phyloP scores from a whole-genome alignment of 1,140 invertebrate genomes.

The Medauroidea extradentata region DNA sequence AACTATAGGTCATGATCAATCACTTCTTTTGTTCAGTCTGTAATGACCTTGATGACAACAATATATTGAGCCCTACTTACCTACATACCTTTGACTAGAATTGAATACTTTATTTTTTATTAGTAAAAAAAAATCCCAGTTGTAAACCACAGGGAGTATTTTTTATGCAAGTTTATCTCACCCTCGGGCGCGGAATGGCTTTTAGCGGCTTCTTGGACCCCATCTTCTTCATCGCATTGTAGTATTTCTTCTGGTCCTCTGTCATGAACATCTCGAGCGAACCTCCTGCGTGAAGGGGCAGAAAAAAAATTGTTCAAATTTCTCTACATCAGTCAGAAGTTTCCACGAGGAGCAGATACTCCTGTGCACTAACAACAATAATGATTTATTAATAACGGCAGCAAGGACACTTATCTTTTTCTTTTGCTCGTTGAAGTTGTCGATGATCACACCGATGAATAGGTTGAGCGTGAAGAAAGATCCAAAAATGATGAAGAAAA shows the following conservation, averaged over 20 bases:
- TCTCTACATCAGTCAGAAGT: not conserved
- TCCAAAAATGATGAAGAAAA: conserved; percentile 96
- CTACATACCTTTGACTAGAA: no score
- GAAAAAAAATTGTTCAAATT: not conserved
- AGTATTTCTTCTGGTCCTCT: conserved; percentile 99
- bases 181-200: conserved; percentile 93
- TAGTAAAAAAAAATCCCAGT: no score
- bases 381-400: not conserved
- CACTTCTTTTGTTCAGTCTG: no score
- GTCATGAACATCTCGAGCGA: conserved; percentile 99
- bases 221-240: conserved; percentile 99
- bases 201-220: conserved; percentile 96
- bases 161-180: conserved; percentile 44
- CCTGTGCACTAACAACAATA: not conserved
- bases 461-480: conserved; percentile 97
- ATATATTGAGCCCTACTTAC: no score
- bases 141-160: no score
- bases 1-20: no score
- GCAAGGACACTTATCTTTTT: conserved; percentile 70
- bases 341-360: not conserved
- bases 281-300: conserved; percentile 67
- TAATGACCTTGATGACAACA: no score
- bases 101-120: no score
- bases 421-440: conserved; percentile 99
- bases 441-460: conserved; percentile 98